These are phyloP conservation scores for Temnothorax nylanderi DNA, from an alignment of 1,140 invertebrate species.

Conservation along the genomic window DNA sequence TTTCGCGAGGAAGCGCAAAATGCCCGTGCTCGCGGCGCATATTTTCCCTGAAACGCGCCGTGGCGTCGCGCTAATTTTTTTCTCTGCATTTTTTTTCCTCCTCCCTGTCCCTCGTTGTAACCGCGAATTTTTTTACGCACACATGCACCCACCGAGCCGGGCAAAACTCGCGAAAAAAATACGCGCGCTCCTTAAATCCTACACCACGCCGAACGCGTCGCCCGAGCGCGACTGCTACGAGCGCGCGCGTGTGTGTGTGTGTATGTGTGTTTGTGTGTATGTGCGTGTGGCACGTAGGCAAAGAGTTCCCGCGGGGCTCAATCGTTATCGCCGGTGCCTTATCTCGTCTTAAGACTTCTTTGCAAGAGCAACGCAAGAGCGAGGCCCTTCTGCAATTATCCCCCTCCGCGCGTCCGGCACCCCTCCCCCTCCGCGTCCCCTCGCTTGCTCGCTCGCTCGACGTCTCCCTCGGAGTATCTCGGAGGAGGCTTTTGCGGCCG, in stretches of 20 bases:
- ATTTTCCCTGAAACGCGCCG: conserved; percentile 50
- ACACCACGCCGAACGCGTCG: neutral
- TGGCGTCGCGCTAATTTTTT: conserved; percentile 52
- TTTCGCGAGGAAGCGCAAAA: conserved; percentile 33
- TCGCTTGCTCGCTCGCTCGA: conserved; percentile 4
- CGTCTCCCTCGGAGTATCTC: conserved; percentile 11
- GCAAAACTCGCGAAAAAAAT: conserved; percentile 32
- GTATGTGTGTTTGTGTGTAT: conserved; percentile 54
- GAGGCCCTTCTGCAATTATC: conserved; percentile 82
- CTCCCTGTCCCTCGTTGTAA: neutral
- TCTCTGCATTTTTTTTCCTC: neutral
- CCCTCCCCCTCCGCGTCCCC: neutral
- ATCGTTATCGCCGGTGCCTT: conserved; percentile 82
- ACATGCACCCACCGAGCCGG: neutral
- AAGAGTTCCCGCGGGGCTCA: conserved; percentile 82
- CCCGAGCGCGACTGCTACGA: neutral
- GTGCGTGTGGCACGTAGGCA: conserved; percentile 77
- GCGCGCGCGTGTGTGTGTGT: conserved; percentile 33
- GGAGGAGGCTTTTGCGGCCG: conserved; percentile 6
- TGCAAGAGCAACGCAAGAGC: conserved; percentile 80
- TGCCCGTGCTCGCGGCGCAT: conserved; percentile 37
- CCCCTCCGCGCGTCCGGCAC: conserved; percentile 68
- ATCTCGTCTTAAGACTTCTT: conserved; percentile 81
- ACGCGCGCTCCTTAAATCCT: conserved; percentile 33
- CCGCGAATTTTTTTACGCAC: conserved; percentile 54